These are phyloP conservation scores for Brachypteracias leptosomus DNA, from an alignment of 2,113 vertebrate species.

Conservation along the genomic window DNA sequence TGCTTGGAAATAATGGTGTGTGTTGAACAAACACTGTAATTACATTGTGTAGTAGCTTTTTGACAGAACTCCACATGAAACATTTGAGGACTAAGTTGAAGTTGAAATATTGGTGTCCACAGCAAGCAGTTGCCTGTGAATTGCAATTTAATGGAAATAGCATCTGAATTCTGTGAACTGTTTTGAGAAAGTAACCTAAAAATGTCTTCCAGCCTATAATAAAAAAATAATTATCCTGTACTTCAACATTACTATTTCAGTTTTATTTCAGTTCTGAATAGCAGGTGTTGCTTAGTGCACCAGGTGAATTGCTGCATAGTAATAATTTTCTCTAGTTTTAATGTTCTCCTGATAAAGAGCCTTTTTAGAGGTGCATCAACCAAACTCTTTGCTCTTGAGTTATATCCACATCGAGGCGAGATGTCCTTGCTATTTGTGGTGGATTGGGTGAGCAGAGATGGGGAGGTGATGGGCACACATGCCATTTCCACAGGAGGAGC, in stretches of 20 bases:
- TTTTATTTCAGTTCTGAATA: background rate
- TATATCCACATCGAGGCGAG: background rate
- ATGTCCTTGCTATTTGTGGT: background rate
- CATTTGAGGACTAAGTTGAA: background rate
- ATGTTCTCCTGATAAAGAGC: background rate
- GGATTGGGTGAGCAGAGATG: background rate
- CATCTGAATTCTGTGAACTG: background rate
- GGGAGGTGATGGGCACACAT: background rate
- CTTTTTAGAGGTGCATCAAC: background rate
- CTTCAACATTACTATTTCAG: background rate
- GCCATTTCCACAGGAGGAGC: background rate
- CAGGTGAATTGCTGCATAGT: background rate
- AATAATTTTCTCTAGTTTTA: background rate
- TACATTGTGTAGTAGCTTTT: background rate
- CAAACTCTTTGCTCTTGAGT: background rate
- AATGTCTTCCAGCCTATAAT: background rate
- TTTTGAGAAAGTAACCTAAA: background rate
- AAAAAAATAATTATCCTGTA: background rate
- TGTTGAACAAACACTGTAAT: background rate
- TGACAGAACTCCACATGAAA: background rate
- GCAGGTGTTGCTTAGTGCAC: background rate
- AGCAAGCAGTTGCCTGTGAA: background rate
- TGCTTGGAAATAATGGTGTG: background rate
- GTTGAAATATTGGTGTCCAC: background rate
- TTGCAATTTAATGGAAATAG: background rate